Evolutionary conservation across 2,797 vertebrate genomes (phyloP).

Genomic region (Brachymystax lenok): DNA sequence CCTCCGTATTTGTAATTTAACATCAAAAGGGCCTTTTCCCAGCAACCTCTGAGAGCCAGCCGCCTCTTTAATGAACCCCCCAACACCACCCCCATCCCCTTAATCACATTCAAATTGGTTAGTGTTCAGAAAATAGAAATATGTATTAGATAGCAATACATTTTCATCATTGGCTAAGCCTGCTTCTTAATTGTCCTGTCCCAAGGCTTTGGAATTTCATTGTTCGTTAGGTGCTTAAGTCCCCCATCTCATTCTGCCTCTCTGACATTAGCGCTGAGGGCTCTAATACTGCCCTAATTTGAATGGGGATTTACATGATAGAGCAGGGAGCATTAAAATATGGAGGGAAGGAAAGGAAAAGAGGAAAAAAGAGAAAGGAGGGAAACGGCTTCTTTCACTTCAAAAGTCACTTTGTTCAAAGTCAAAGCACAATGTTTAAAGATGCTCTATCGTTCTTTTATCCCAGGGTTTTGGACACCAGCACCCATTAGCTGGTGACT

Average conservation of each 20-base stretch:
- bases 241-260: slow-evolving; percentile 99
- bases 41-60: slow-evolving; percentile 80
- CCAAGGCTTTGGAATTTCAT: slow-evolving; percentile 99
- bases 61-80: slow-evolving; percentile 86
- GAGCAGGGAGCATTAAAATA: slow-evolving; percentile 99
- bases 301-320: slow-evolving; percentile 99
- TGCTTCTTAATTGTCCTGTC: slow-evolving; percentile 99
- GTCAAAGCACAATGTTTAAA: slow-evolving; percentile 95
- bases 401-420: slow-evolving; percentile 99
- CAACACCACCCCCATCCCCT: slow-evolving; percentile 77
- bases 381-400: slow-evolving; percentile 92
- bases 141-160: slow-evolving; percentile 99
- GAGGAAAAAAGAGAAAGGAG: slow-evolving; percentile 77
- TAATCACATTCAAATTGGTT: slow-evolving; percentile 99
- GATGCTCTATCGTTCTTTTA: slow-evolving; percentile 74
- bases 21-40: slow-evolving; percentile 84
- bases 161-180: slow-evolving; percentile 99
- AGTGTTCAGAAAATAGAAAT: slow-evolving; percentile 99
- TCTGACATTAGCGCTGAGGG: slow-evolving; percentile 99
- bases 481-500: slow-evolving; percentile 73
- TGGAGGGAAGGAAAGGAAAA: slow-evolving; percentile 82
- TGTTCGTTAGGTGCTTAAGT: slow-evolving; percentile 99
- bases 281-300: slow-evolving; percentile 99
- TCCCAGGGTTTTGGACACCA: slow-evolving; percentile 74
- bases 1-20: slow-evolving; percentile 86